Base-by-base conservation (phyloP, 2,113 vertebrate genomes). In the Fulica atra region DNA sequence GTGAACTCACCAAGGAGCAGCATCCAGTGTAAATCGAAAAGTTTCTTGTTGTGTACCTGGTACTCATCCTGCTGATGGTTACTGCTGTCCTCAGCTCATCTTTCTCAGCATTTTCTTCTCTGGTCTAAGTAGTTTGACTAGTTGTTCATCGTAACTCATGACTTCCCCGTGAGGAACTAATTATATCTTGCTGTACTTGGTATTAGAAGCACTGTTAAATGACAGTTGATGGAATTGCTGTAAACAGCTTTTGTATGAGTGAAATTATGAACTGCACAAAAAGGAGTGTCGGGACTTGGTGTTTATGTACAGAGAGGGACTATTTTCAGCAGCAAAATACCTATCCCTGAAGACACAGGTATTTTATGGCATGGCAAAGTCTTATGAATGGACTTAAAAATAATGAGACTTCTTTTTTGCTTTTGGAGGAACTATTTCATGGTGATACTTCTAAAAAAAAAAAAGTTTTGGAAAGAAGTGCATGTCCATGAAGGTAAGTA, bases 161-260 rank as follows among this genome's bases (percentile, higher is more conserved):
- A 48, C 36, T 89, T 95, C 56, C 78, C 40, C 84, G 40, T 40
- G 79, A 84, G 71, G 33, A 59, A 82, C 94, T 92, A 69, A 93
- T 73, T 71, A 80, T 74, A 72, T 17, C 69, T 50, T 65, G 28
- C 26, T 65, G 11, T 42, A 5, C 38, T 57, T 83, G 80, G n/a
- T 66, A 8, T 7, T 46, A 60, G 72, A 76, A 92, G 33, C 12
- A 24, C 40, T 68, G 33, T 79, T 87, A 76, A 86, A 48, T 56
- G 64, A 38, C 29, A 81, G 61, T 82, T 66, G 92, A 76, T 89
- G 64, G 88, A 74, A 92, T 77, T 88, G 92, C 50, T 88, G 21
- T 53, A 82, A 86, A 86, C 29, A 20, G 23, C 48, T 74, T 86
- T 69, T 86, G 24, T 84, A 38, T 12, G 33, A 93, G 48, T 2